These are phyloP conservation scores for Melipona beecheii DNA, from an alignment of 2,888 invertebrate species.

Conservation along the genomic window DNA sequence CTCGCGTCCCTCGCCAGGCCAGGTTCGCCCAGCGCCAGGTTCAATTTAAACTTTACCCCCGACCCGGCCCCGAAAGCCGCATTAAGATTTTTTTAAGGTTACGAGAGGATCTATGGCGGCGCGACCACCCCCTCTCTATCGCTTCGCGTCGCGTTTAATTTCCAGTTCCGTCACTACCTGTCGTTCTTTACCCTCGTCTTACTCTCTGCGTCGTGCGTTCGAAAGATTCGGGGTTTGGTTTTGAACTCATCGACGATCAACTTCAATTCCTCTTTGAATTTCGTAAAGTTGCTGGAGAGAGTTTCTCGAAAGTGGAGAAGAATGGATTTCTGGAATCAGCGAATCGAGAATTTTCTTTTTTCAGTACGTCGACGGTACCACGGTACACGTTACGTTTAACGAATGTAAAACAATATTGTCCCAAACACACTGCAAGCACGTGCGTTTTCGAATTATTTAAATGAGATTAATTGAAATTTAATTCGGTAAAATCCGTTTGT, in stretches of 20 bases:
- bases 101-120: slow-evolving; percentile 75
- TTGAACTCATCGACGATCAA: no score
- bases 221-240: neutral
- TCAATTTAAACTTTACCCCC: slow-evolving; percentile 82
- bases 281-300: no score
- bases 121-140: slow-evolving; percentile 3
- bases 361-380: neutral
- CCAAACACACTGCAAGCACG: neutral
- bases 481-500: slow-evolving; percentile 3
- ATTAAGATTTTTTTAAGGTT: slow-evolving; percentile 83
- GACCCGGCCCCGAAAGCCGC: slow-evolving; percentile 76
- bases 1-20: slow-evolving; percentile 53
- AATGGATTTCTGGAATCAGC: neutral
- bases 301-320: no score
- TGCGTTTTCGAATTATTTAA: neutral
- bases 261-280: no score
- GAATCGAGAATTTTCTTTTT: neutral
- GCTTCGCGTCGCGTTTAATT: slow-evolving; percentile 18
- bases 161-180: neutral
- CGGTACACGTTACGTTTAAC: neutral
- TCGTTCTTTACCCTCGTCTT: neutral
- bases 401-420: neutral
- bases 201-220: neutral
- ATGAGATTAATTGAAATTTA: neutral
- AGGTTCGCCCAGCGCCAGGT: slow-evolving; percentile 64